A percentile compares a stretch with the other conserved stretches of the same genome.
phyloP scores from a whole-genome alignment of 2,113 vertebrate genomes.

The Caretta caretta region DNA sequence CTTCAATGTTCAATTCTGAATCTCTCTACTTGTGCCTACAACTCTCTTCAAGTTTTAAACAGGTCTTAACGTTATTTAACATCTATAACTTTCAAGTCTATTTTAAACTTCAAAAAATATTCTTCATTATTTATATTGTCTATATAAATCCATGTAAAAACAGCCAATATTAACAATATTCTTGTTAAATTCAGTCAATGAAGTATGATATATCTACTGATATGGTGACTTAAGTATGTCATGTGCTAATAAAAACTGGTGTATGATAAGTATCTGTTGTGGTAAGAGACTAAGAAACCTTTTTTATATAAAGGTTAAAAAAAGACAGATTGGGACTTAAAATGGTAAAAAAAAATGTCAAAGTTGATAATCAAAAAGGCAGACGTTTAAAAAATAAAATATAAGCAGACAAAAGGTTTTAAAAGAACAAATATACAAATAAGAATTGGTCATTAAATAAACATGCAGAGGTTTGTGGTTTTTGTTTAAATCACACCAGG shows the following conservation, averaged over 20 bases:
- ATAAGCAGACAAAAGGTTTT: not conserved
- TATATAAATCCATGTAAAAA: not conserved
- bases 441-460: not conserved
- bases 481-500: not conserved
- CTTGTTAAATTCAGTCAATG: not conserved
- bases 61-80: not conserved
- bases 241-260: not conserved
- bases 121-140: not conserved
- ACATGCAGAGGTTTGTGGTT: not conserved
- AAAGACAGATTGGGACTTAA: not conserved
- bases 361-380: not conserved
- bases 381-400: not conserved
- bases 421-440: not conserved
- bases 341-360: not conserved
- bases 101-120: not conserved
- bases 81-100: not conserved
- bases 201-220: not conserved
- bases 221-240: not conserved
- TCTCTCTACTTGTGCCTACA: not conserved
- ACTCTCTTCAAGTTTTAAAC: not conserved
- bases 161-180: not conserved
- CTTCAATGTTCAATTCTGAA: not conserved
- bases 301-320: not conserved
- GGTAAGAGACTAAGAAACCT: not conserved
- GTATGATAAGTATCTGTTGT: not conserved